Evolutionary conservation across 1,140 invertebrate species (phyloP), one percentile per base, ranked within the genome.

Genomic region (Drosophila mojavensis): DNA sequence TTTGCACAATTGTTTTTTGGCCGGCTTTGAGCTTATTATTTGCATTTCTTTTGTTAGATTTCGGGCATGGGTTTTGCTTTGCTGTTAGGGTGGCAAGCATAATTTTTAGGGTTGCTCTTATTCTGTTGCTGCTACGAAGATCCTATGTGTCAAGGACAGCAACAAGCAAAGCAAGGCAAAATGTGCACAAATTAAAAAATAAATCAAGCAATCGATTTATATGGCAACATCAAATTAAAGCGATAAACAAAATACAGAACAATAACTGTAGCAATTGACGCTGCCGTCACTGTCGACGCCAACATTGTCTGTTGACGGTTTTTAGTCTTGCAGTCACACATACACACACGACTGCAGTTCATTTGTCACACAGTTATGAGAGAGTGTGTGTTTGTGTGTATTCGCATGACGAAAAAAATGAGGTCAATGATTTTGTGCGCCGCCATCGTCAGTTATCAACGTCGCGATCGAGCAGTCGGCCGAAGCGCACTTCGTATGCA

Each of bases 371-470:
- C 55, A 33, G 67, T 54, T 68, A 78, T 61, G 1, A 17, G 17
- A 17, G 7, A 48, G 20, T 62, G 62, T 65, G n/a, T 48, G 47
- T 20, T 41, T 64, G 13, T 48, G 33, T 61, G 53, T 62, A 76
- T 71, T 89, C 84, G 83, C 83, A 89, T 88, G 84, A 89, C 84
- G 85, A 84, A 88, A 88, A 71, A 71, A 76, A 76, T 88, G 84
- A 88, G 84, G 84, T 89, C 84, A 88, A 88, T 88, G 84, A 88
- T 88, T 88, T 88, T 90, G 53, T 36, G 78, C 80, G 84, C 80
- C 69, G 80, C 75, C 79, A 79, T 82, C 75, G 77, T 79, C 76
- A 88, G 65, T 70, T 83, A 88, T 88, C 83, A 84, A 79, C 84
- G 58, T 63, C 81, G 81, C 81, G 81, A 84, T 84, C 81, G 71